Conservation (phyloP, 2,113 vertebrate genomes). For the Chunga burmeisteri region DNA sequence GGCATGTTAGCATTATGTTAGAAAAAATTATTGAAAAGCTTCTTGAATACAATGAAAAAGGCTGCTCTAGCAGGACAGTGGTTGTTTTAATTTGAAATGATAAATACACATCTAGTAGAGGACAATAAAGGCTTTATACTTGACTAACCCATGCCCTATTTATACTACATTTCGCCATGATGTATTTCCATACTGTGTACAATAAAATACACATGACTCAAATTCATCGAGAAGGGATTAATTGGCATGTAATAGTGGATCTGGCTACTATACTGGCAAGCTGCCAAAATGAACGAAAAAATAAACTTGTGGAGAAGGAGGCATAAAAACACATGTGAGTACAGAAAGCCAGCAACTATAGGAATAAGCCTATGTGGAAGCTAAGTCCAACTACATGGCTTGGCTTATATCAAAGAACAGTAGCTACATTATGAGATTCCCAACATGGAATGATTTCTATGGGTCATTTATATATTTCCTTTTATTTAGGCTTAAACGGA, state of each 20-base stretch:
- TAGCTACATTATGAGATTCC: background rate
- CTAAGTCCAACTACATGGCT: background rate
- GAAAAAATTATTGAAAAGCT: background rate
- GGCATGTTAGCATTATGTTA: background rate
- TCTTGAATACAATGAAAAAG: background rate
- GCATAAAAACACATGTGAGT: background rate
- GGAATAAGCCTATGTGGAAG: background rate
- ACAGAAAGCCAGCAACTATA: background rate
- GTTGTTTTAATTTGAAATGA: slow-evolving; percentile 42
- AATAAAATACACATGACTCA: slow-evolving; percentile 56
- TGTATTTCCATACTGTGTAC: slow-evolving; percentile 35
- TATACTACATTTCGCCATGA: slow-evolving; percentile 17
- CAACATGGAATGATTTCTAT: background rate
- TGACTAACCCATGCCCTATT: slow-evolving; percentile 40
- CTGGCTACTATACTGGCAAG: slow-evolving; percentile 41
- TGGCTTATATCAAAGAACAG: background rate
- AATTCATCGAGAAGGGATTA: slow-evolving; percentile 66
- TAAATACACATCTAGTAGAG: background rate
- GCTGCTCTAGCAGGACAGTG: background rate
- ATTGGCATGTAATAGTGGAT: slow-evolving; percentile 52
- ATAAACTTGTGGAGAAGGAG: background rate
- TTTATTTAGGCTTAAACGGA: background rate
- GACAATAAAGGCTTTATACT: slow-evolving; percentile 57
- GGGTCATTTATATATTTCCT: background rate
- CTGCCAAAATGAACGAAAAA: slow-evolving; percentile 35